Conservation (phyloP, 1,140 invertebrate genomes). For the Hylaeus volcanicus region DNA sequence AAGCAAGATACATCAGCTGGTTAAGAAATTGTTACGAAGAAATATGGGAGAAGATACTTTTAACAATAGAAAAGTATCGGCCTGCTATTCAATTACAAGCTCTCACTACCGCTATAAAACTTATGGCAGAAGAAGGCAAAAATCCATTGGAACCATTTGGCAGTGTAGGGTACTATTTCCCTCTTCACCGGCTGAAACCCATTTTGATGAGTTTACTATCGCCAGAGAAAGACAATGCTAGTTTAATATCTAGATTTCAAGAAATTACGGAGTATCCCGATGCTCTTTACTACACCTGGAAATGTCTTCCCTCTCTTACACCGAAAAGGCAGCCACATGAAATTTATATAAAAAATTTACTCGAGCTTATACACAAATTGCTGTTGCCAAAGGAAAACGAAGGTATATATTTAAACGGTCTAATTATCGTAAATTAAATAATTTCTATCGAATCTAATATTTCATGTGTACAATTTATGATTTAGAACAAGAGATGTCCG, state of each 20-base stretch:
- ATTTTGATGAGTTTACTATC: slow-evolving; percentile 83
- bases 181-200: slow-evolving; percentile 82
- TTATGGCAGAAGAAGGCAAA: slow-evolving; percentile 85
- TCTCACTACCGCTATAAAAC: slow-evolving; percentile 84
- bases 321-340: slow-evolving; percentile 82
- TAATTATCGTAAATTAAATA: neutral
- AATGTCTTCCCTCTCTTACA: slow-evolving; percentile 81
- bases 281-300: slow-evolving; percentile 83
- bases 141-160: slow-evolving; percentile 81
- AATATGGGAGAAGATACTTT: slow-evolving; percentile 80
- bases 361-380: slow-evolving; percentile 85
- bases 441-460: neutral
- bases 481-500: slow-evolving; percentile 56
- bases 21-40: slow-evolving; percentile 83
- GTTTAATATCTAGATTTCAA: slow-evolving; percentile 83
- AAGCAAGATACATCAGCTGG: slow-evolving; percentile 83
- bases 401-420: slow-evolving; percentile 37
- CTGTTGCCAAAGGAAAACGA: slow-evolving; percentile 80
- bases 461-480: slow-evolving; percentile 19
- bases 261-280: slow-evolving; percentile 85
- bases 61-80: slow-evolving; percentile 80
- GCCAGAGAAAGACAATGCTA: slow-evolving; percentile 78
- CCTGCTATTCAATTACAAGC: slow-evolving; percentile 83
- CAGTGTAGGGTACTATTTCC: slow-evolving; percentile 82
- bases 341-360: slow-evolving; percentile 86